Percentiles rank a stretch among this genome's conserved stretches.
phyloP scores from a whole-genome alignment of 2,888 invertebrate species.

The Andricus curvator region DNA sequence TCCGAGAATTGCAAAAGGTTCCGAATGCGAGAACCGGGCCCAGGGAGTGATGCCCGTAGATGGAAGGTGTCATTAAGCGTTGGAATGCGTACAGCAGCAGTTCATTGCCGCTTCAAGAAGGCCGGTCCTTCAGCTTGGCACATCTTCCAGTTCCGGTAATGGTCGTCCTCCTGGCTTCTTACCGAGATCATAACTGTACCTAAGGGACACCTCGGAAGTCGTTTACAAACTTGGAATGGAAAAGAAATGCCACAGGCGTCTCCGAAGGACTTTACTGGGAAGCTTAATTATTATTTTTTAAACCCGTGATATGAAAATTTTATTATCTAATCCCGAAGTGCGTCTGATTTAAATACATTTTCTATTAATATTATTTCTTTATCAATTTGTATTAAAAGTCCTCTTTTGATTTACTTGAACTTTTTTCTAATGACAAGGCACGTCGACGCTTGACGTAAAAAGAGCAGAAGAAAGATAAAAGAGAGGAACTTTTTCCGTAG shows the following conservation, averaged over 20 bases:
- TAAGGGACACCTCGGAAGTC: constrained; percentile 6
- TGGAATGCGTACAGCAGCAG: constrained; percentile 15
- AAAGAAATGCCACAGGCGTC: neutral
- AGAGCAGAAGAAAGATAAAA: constrained; percentile 11
- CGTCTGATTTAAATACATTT: neutral
- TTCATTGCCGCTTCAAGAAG: constrained; percentile 22
- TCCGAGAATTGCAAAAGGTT: constrained; percentile 16
- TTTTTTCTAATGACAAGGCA: neutral
- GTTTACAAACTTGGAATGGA: constrained; percentile 2
- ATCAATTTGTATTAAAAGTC: neutral
- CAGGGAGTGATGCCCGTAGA: constrained; percentile 11
- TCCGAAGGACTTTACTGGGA: neutral
- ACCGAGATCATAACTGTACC: constrained; percentile 20
- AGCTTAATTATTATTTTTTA: neutral
- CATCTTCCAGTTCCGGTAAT: constrained; percentile 13
- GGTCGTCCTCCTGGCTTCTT: constrained; percentile 20
- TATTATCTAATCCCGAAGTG: neutral
- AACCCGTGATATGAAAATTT: neutral
- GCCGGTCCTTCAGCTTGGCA: constrained; percentile 11
- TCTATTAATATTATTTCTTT: neutral
- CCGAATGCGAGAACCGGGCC: neutral
- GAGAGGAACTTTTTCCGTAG: constrained; percentile 15
- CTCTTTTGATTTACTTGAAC: neutral
- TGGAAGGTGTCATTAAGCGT: constrained; percentile 7
- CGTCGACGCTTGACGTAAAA: neutral